Percentiles rank a stretch among this genome's conserved stretches.
Conservation (phyloP, 2,888 invertebrate species). For the Reticulitermes lucifugus region DNA sequence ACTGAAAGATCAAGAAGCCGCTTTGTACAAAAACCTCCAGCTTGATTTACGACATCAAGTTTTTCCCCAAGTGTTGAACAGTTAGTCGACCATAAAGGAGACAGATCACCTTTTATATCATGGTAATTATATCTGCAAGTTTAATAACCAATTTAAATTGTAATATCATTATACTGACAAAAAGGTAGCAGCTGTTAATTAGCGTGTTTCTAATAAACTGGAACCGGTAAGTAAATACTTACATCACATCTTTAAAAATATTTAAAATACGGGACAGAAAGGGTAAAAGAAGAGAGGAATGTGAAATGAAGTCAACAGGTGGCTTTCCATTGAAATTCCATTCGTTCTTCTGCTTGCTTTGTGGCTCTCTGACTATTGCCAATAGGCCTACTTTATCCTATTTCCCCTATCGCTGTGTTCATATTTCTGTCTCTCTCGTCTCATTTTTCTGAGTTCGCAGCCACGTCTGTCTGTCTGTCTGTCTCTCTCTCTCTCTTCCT, state of each 20-base stretch:
- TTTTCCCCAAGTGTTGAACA: no score
- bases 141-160: no score
- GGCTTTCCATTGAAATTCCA: conserved; percentile 46
- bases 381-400: conserved; percentile 10
- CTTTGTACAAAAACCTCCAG: neutral
- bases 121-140: no score
- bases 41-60: no score
- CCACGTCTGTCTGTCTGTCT: neutral
- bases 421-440: neutral
- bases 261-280: neutral
- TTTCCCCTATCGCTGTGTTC: neutral
- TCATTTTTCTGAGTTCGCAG: neutral
- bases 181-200: no score
- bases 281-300: conserved; percentile 4
- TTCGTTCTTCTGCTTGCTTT: conserved; percentile 44
- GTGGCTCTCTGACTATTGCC: conserved; percentile 17
- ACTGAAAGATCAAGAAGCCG: neutral
- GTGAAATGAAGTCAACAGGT: conserved; percentile 47
- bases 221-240: neutral
- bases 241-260: neutral
- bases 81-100: no score
- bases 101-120: no score
- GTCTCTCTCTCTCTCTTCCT: neutral
- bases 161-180: no score
- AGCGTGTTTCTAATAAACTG: no score